Evolutionary conservation across 2,797 vertebrate genomes (phyloP).

Genomic region (Oryzias dopingdopingensis): DNA sequence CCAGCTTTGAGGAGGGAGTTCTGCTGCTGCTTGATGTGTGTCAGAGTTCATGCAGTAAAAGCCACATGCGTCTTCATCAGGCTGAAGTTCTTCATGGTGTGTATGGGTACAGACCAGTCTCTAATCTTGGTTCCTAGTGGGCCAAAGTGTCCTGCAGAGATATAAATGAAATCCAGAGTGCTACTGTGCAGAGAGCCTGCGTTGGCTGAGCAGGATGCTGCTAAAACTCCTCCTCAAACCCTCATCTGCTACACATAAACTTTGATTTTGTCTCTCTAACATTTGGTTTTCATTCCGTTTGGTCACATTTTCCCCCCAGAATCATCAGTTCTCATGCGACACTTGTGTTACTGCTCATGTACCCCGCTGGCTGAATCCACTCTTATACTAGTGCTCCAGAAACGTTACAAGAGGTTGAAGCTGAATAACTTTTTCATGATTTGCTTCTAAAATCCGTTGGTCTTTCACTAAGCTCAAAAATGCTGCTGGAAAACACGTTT

Average conservation of each 20-base stretch:
- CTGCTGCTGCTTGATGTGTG: too few relatives aligned
- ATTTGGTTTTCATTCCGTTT: slow-evolving; percentile 79
- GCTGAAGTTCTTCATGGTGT: too few relatives aligned
- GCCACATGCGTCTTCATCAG: too few relatives aligned
- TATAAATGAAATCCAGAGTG: slow-evolving; percentile 13
- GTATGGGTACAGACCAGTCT: too few relatives aligned
- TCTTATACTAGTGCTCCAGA: too few relatives aligned
- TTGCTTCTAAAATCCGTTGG: too few relatives aligned
- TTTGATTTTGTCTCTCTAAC: slow-evolving; percentile 35
- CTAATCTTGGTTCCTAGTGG: not conserved
- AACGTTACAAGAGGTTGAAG: not conserved
- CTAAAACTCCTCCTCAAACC: slow-evolving; percentile 13
- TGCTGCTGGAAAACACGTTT: too few relatives aligned
- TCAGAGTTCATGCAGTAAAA: not conserved
- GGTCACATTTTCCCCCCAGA: slow-evolving; percentile 63
- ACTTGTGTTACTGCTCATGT: slow-evolving; percentile 30
- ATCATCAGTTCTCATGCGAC: slow-evolving; percentile 27
- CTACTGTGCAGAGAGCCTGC: slow-evolving; percentile 27
- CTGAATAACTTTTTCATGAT: too few relatives aligned
- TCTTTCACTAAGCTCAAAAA: too few relatives aligned
- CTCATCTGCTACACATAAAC: slow-evolving; percentile 18
- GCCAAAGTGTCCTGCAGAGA: not conserved
- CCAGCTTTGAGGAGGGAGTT: not conserved
- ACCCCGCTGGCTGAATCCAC: slow-evolving; percentile 16
- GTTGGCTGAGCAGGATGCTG: slow-evolving; percentile 30